Evolutionary conservation across 2,113 vertebrate species (phyloP), one percentile per base, ranked within the genome.

Genomic region (Engystomops pustulosus): DNA sequence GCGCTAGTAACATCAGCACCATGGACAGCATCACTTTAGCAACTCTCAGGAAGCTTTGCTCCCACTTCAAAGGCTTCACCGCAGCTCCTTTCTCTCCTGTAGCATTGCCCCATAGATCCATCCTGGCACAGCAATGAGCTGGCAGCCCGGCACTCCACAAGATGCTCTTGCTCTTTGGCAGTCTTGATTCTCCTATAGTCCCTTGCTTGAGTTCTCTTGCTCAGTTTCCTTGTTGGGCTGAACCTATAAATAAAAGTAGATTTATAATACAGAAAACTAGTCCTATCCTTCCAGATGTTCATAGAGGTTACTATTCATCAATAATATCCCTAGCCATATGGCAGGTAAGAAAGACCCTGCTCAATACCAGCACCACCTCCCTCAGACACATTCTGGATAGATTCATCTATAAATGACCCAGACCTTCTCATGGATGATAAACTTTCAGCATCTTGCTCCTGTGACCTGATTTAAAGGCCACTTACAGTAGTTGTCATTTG

Each of bases 11-110:
- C 91, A 93, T 92, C 90, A 97, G 87, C 86, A 97, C 91, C 81
- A 97, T 89, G 68, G 88, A 87, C 88, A 95, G 91, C 86, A 92
- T 93, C 93, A 96, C 92, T 90, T 94, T 93, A 92, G 93, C 93
- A 89, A 87, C 89, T 86, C 90, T 86, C 85, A 89, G 85, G 83
- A 88, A 88, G 87, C 88, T 87, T 38, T 75, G 76, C 27, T 84
- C 81, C 75, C 77, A 72, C 80, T 51, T 75, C 27, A 51, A 51
- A 36, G 41, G 53, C 34, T 49, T 65, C 41, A 0, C 79, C 51
- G 2, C 53, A 86, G 85, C 90, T 86, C 88, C 88, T 86, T 88
- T 87, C 86, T 89, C 86, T 88, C 89, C 88, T 88, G 86, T 83
- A 87, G 88, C 80, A 81, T 70, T 44, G 65, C 84, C 41, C 87